Conservation (phyloP, 2,113 vertebrate species). For the Saccopteryx bilineata region DNA sequence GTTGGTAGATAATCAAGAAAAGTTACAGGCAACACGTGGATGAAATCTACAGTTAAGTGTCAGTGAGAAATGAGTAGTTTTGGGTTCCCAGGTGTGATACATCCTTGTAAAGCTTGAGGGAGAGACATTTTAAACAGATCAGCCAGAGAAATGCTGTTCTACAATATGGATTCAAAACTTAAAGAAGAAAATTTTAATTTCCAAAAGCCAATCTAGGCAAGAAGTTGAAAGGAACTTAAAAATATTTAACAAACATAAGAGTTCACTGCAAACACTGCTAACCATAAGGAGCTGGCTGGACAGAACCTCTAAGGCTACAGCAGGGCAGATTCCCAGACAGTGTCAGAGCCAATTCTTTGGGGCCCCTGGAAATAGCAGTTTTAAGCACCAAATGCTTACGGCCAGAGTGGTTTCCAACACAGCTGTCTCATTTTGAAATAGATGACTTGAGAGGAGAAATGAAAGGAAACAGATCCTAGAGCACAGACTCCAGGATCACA, state of each 20-base stretch:
- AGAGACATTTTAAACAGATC: constrained; percentile 20
- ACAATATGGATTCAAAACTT: not conserved
- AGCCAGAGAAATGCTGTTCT: not conserved
- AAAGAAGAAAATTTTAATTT: not conserved
- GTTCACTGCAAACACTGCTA: not conserved
- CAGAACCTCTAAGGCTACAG: not conserved
- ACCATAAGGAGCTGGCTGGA: not conserved
- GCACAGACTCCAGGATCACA: not conserved
- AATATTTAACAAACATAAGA: not conserved
- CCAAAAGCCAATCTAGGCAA: not conserved
- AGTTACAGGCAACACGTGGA: not conserved
- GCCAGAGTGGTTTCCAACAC: not conserved
- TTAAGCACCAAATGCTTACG: not conserved
- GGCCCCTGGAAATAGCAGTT: not conserved
- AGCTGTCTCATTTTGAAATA: not conserved
- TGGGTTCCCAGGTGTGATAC: constrained; percentile 12
- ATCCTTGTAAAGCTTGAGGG: not conserved
- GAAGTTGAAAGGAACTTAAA: not conserved
- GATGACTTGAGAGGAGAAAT: constrained; percentile 14
- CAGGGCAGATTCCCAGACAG: not conserved
- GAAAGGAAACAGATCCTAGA: not conserved
- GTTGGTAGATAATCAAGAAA: not conserved
- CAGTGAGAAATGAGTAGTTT: not conserved
- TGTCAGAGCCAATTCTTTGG: not conserved
- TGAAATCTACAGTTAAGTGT: not conserved